Evolutionary conservation across 2,113 vertebrate genomes (phyloP), one percentile per base, ranked within the genome.

Genomic region (Colius striatus): DNA sequence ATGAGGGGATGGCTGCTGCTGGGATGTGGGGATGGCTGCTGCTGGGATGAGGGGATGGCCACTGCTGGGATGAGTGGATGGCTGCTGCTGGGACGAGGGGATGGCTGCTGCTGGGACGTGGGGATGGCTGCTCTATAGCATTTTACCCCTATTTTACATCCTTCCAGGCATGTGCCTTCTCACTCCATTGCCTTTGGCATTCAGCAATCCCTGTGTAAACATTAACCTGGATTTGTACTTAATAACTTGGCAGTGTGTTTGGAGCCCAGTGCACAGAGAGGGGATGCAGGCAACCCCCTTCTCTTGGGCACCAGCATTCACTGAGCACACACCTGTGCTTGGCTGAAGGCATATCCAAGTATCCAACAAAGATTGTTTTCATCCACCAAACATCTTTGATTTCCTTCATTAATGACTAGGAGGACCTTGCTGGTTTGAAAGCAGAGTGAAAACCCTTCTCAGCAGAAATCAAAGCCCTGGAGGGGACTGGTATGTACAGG

Each of bases 401-500:
- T 91, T 83, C 41, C 60, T 54, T 5, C 2, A 82, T 83, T 87
- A 83, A 30, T 15, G 66, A 66, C 32, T 3, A 83, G 67, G 51
- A 79, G 62, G 34, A 62, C 50, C 20, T 87, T 21, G 55, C 58
- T 85, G 78, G 63, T 76, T 84, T 48, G 74, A 85, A 76, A 87
- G 53, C 81, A 91, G 84, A 81, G 36, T 5, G 7, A 89, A 94
- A 67, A 95, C 83, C 74, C 63, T 93, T 85, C 85, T 95, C 74
- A 89, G 68, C 84, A 84, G 65, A 87, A 91, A 95, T 91, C 74
- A 94, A 91, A 94, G 87, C 81, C 78, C 91, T 5, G 75, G 82
- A 95, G 87, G 78, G 47, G 94, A 95, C 94, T 6, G 4, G 89
- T 87, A 90, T 95, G 95, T 95, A 85, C 95, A 96, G 95, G 95